Evolutionary conservation across 2,888 invertebrate species (phyloP).

Genomic region (Griposia aprilina): DNA sequence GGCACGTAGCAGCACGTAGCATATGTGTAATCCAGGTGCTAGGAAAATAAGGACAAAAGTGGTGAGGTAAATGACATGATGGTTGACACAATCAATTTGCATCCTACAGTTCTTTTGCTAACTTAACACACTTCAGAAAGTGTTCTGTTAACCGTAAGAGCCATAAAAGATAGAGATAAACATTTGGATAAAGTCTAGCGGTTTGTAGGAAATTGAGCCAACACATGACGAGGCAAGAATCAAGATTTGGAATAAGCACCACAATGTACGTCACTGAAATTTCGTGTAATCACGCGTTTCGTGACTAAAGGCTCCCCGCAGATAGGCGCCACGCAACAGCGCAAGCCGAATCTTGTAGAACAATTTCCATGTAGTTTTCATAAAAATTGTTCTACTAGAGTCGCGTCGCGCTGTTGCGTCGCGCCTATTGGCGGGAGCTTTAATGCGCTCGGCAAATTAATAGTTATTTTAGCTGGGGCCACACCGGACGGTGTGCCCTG

Average conservation of each 20-base stretch:
- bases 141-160: constrained; percentile 10
- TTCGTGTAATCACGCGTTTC: constrained; percentile 45
- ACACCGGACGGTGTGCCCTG: too few relatives aligned
- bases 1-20: neutral
- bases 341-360: too few relatives aligned
- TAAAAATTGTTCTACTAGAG: too few relatives aligned
- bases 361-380: too few relatives aligned
- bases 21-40: constrained; percentile 23
- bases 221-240: constrained; percentile 42
- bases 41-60: constrained; percentile 13
- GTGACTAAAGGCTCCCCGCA: too few relatives aligned
- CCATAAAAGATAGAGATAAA: constrained; percentile 25
- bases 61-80: constrained; percentile 5
- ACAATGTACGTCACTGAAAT: constrained; percentile 49
- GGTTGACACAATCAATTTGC: constrained; percentile 12
- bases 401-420: too few relatives aligned
- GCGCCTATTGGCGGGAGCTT: too few relatives aligned
- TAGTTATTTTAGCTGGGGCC: constrained; percentile 25
- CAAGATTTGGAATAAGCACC: constrained; percentile 55
- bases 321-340: too few relatives aligned
- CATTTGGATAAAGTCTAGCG: constrained; percentile 29
- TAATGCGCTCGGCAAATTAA: constrained; percentile 25
- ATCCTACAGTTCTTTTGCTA: neutral
- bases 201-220: constrained; percentile 42
- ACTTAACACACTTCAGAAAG: neutral